Percentiles rank a stretch among this genome's conserved stretches.
Conservation (phyloP, 1,140 invertebrate species). For the Drosophila paulistorum region DNA sequence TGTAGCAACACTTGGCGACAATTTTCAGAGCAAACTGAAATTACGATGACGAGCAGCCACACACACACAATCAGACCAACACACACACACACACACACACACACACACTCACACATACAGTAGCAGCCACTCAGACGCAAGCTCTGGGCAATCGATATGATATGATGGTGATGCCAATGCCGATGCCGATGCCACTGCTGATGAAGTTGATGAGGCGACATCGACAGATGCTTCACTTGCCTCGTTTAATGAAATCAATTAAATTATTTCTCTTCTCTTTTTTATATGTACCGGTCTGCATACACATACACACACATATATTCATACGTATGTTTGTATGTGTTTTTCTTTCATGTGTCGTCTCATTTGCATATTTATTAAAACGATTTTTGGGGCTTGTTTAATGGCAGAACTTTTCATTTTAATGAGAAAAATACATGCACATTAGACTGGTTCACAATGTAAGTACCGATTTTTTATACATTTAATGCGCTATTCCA, state of each 20-base stretch:
- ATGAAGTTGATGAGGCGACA: constrained; percentile 48
- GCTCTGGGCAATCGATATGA: constrained; percentile 66
- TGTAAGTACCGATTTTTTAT: no score
- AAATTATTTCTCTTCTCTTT: constrained; percentile 70
- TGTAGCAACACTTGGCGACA: constrained; percentile 74
- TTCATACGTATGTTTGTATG: no score
- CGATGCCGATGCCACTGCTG: constrained; percentile 3
- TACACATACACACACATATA: no score
- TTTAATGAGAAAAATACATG: constrained; percentile 10
- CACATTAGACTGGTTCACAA: not conserved
- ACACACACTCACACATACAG: constrained; percentile 16
- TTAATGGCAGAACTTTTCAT: constrained; percentile 27
- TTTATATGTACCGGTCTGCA: constrained; percentile 7
- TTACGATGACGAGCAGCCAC: constrained; percentile 45
- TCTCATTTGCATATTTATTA: constrained; percentile 64
- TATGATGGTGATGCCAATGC: constrained; percentile 22
- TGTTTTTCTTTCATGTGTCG: constrained; percentile 8
- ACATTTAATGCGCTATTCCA: no score
- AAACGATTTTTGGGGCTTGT: constrained; percentile 34
- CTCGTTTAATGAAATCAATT: constrained; percentile 73
- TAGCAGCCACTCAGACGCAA: constrained; percentile 33
- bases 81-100: not conserved
- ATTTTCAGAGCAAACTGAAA: constrained; percentile 73
- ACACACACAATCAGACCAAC: not conserved
- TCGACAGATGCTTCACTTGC: constrained; percentile 54